Evolutionary conservation across 2,888 invertebrate genomes (phyloP).

Genomic region (Hirtodrosophila histrioides): DNA sequence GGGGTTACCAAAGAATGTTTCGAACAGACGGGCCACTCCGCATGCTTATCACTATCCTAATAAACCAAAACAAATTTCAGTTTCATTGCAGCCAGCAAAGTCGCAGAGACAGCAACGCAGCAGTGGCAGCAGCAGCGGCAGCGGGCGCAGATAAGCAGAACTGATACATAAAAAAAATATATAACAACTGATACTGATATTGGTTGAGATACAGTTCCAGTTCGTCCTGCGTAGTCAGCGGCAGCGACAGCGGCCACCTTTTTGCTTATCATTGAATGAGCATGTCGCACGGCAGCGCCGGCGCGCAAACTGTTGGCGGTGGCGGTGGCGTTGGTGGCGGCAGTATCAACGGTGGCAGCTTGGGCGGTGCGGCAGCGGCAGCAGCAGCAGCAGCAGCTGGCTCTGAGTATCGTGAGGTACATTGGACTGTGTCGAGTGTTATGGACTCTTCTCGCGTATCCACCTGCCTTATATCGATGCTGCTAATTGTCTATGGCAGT

Average conservation of each 20-base stretch:
- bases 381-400: constrained; percentile 70
- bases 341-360: constrained; percentile 69
- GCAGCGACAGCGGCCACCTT: constrained; percentile 28
- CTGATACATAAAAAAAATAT: constrained; percentile 30
- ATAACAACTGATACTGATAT: constrained; percentile 6
- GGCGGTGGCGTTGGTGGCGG: constrained; percentile 77
- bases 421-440: constrained; percentile 95
- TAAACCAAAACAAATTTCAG: constrained; percentile 63
- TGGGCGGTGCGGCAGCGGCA: constrained; percentile 68
- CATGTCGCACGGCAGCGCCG: constrained; percentile 83
- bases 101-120: constrained; percentile 28
- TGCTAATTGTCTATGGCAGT: constrained; percentile 98
- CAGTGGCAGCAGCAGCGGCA: constrained; percentile 1
- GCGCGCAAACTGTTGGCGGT: constrained; percentile 77
- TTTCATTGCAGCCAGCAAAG: constrained; percentile 57
- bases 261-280: constrained; percentile 57
- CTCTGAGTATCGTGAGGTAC: constrained; percentile 86
- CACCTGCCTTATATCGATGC: constrained; percentile 98
- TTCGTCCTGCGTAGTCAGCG: constrained; percentile 28
- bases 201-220: not conserved
- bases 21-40: not conserved
- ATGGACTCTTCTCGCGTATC: constrained; percentile 99
- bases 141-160: constrained; percentile 23
- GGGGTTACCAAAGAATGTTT: constrained; percentile 20
- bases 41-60: constrained; percentile 55